Percentiles rank a stretch among this genome's conserved stretches.
Conservation (phyloP, 2,113 vertebrate species). For the Thalassarche chlororhynchos region DNA sequence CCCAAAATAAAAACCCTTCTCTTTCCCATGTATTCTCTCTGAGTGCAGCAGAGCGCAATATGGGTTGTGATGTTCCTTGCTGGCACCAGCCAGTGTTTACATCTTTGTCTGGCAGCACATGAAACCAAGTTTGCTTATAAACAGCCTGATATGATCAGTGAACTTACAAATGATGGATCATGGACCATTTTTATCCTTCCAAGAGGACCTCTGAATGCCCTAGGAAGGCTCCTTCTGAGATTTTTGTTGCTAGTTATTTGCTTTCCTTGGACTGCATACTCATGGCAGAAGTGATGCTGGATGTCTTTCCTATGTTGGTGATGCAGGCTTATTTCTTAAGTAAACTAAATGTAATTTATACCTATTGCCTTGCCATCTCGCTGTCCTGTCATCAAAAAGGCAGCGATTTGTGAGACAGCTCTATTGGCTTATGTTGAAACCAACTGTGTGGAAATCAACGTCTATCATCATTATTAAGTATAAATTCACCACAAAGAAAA, state of each 20-base stretch:
- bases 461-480: background rate
- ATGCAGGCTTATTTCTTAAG: constrained; percentile 15
- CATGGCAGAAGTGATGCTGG: constrained; percentile 35
- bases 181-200: background rate
- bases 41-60: background rate
- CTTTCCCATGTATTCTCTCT: background rate
- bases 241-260: background rate
- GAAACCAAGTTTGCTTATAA: background rate
- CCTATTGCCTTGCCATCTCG: background rate
- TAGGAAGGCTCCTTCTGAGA: background rate
- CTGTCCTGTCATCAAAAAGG: background rate
- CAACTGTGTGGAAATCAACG: background rate
- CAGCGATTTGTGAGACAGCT: background rate
- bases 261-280: constrained; percentile 29
- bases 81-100: background rate
- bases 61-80: background rate
- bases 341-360: constrained; percentile 7
- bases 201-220: background rate
- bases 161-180: background rate
- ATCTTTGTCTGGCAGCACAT: background rate
- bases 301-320: constrained; percentile 47
- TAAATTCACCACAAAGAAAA: background rate
- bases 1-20: background rate
- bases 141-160: background rate
- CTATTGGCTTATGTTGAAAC: background rate